phyloP scores from a whole-genome alignment of 1,140 invertebrate genomes.

The Teleogryllus occipitalis region DNA sequence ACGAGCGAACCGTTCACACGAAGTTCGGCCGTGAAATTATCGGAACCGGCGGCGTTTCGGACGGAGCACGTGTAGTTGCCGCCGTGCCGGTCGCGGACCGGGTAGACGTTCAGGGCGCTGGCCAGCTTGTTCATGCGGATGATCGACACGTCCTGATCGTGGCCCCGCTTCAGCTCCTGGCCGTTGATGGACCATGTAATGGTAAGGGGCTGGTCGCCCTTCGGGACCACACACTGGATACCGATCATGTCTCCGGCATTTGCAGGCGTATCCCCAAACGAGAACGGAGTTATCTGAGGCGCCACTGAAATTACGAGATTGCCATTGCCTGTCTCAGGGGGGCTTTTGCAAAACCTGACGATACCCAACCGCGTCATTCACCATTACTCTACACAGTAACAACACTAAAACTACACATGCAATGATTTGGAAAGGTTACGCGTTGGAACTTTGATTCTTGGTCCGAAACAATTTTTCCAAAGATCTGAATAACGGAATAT shows the following conservation, averaged over 20 bases:
- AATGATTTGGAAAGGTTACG: too few species aligned
- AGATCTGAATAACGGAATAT: too few species aligned
- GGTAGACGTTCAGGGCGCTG: conserved; percentile 35
- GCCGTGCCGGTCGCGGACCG: conserved; percentile 30
- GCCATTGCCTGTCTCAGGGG: too few species aligned
- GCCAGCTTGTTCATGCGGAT: conserved; percentile 39
- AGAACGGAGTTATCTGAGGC: conserved; percentile 50
- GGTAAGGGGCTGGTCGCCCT: conserved; percentile 72
- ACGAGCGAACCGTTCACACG: conserved; percentile 56
- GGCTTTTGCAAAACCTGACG: too few species aligned
- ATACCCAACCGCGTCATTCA: too few species aligned
- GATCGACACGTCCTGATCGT: conserved; percentile 31
- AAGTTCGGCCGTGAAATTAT: conserved; percentile 55
- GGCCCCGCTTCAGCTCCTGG: conserved; percentile 34
- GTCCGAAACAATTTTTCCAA: too few species aligned
- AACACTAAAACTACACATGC: too few species aligned
- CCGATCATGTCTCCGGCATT: conserved; percentile 62
- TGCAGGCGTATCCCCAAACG: conserved; percentile 39
- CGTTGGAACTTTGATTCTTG: too few species aligned
- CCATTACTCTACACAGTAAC: too few species aligned
- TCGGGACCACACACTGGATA: conserved; percentile 67
- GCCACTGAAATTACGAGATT: conserved; percentile 38
- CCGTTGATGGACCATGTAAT: conserved; percentile 69
- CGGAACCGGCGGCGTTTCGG: conserved; percentile 63
- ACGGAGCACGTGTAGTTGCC: conserved; percentile 28